Evolutionary conservation across 2,797 vertebrate genomes (phyloP).

Genomic region (Antrozous pallidus): DNA sequence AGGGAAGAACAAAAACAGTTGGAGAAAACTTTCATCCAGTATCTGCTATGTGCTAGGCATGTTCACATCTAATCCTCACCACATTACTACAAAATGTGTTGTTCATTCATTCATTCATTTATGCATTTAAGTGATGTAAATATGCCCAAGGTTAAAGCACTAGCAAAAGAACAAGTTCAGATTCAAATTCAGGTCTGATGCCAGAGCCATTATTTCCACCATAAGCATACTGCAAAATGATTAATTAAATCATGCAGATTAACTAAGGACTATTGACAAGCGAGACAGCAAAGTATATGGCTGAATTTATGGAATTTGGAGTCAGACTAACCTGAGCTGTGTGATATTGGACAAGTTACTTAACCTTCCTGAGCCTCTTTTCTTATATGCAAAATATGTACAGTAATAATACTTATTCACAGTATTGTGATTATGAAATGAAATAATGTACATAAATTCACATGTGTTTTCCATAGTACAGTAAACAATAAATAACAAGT

Average conservation of each 20-base stretch:
- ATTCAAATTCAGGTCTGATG: conserved; percentile 6
- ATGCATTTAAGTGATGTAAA: background rate
- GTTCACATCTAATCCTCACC: conserved; percentile 35
- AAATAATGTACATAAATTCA: conserved; percentile 31
- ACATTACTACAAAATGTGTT: background rate
- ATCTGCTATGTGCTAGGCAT: background rate
- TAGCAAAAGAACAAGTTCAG: conserved; percentile 40
- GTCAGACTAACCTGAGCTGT: background rate
- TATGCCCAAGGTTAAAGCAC: background rate
- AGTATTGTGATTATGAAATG: background rate
- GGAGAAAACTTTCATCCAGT: background rate
- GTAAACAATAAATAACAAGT: conserved; percentile 12
- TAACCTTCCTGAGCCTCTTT: conserved; percentile 20
- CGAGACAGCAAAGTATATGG: background rate
- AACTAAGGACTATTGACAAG: conserved; percentile 10
- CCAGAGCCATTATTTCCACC: conserved; percentile 2
- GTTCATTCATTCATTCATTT: background rate
- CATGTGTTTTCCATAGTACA: conserved; percentile 8
- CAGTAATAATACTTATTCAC: background rate
- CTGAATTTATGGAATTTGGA: conserved; percentile 40
- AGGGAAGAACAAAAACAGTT: background rate
- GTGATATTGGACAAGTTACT: conserved; percentile 39
- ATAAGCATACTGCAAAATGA: conserved; percentile 15
- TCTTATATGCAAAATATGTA: background rate
- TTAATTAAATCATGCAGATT: conserved; percentile 27